A percentile compares a stretch with the other conserved stretches of the same genome.
Conservation (phyloP, 1,140 invertebrate genomes). For the Agrypnia vestita region DNA sequence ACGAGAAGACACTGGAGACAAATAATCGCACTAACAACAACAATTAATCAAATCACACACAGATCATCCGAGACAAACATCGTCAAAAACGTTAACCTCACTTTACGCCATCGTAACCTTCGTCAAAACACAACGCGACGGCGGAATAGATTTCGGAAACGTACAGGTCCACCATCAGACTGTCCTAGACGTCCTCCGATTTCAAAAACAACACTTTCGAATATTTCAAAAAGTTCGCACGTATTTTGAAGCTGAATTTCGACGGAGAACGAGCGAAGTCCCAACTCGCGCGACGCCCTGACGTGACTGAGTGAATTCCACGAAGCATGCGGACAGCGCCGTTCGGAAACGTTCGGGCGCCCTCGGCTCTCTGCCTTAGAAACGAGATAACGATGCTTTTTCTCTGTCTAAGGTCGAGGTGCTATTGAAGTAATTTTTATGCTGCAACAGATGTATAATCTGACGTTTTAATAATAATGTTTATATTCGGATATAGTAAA, state of each 20-base stretch:
- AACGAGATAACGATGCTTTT: not conserved
- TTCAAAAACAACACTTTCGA: conserved; percentile 3
- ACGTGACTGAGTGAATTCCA: conserved; percentile 27
- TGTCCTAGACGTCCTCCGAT: not conserved
- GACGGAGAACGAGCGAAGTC: not conserved
- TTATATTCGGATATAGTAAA: no score
- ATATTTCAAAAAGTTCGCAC: conserved; percentile 4
- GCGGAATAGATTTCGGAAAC: not conserved
- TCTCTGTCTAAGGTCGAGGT: not conserved
- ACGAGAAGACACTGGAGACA: conserved; percentile 9
- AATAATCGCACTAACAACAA: conserved; percentile 13
- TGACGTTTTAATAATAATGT: no score
- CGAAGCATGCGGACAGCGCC: conserved; percentile 11
- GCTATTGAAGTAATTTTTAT: conserved; percentile 7
- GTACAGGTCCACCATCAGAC: not conserved
- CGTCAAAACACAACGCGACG: not conserved
- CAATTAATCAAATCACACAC: conserved; percentile 12
- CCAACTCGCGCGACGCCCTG: conserved; percentile 1
- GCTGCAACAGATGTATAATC: not conserved
- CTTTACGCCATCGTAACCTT: conserved; percentile 18
- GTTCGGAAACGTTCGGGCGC: conserved; percentile 6
- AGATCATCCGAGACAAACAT: conserved; percentile 1
- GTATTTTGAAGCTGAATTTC: conserved; percentile 24
- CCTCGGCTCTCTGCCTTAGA: not conserved
- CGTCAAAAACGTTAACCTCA: conserved; percentile 13